Evolutionary conservation across 1,140 invertebrate genomes (phyloP).

Genomic region (Steinernema feltiae): DNA sequence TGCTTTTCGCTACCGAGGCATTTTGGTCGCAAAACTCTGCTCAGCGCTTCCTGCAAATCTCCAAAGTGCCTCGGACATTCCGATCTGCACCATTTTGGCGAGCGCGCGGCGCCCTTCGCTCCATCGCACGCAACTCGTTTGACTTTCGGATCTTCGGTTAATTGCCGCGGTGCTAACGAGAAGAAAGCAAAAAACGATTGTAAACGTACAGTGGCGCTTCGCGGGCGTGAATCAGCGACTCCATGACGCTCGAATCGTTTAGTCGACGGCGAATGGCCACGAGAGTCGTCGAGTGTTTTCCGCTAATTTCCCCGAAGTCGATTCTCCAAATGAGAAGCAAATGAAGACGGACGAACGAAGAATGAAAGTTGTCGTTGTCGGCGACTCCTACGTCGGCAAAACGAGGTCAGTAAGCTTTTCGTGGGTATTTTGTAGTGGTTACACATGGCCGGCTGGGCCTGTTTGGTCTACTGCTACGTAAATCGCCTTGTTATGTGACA

Average conservation of each 20-base stretch:
- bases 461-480: neutral
- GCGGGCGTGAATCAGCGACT: neutral
- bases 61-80: too few relatives aligned
- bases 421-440: neutral
- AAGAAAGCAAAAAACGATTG: neutral
- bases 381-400: conserved; percentile 36
- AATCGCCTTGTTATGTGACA: conserved; percentile 8
- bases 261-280: neutral
- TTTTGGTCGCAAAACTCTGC: too few relatives aligned
- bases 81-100: too few relatives aligned
- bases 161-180: neutral
- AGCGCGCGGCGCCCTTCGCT: neutral
- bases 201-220: conserved; percentile 3
- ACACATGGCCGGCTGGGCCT: neutral
- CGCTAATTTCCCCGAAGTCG: too few relatives aligned
- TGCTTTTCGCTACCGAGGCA: too few relatives aligned
- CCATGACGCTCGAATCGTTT: neutral
- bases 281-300: too few relatives aligned
- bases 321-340: neutral
- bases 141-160: neutral
- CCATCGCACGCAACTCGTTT: too few relatives aligned
- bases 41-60: too few relatives aligned
- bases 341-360: conserved; percentile 21
- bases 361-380: conserved; percentile 40
- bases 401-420: conserved; percentile 28